phyloP scores from a whole-genome alignment of 2,113 vertebrate genomes.

The Cheilinus undulatus region DNA sequence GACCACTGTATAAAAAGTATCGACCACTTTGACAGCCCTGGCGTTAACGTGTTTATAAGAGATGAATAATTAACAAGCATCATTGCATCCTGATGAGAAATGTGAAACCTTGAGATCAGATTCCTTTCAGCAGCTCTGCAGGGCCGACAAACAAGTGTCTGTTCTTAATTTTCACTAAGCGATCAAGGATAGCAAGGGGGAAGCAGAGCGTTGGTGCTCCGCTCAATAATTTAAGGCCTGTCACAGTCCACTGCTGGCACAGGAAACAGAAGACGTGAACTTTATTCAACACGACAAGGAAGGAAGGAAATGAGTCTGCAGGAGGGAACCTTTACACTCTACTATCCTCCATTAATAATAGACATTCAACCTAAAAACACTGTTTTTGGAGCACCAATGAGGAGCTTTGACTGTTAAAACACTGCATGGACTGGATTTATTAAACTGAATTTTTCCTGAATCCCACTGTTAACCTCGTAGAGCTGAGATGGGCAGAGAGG shows the following conservation, averaged over 20 bases:
- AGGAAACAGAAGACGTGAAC: conserved; percentile 32
- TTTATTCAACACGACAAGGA: background rate
- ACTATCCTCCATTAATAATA: background rate
- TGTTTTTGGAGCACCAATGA: no score
- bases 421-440: no score
- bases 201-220: background rate
- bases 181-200: background rate
- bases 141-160: conserved; percentile 5
- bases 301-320: background rate
- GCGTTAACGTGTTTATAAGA: background rate
- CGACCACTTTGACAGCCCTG: no score
- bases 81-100: background rate
- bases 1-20: no score
- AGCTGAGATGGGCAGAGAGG: no score
- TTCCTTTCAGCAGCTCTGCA: conserved; percentile 1
- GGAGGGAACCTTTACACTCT: background rate
- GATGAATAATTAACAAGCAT: conserved; percentile 8
- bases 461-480: no score
- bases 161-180: conserved; percentile 19
- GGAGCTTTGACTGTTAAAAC: no score
- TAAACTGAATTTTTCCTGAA: no score
- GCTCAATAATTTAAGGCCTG: conserved; percentile 57
- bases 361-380: no score
- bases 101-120: conserved; percentile 12
- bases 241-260: conserved; percentile 23